Conservation (phyloP, 2,797 vertebrate genomes). For the Scolopax bukidnonensis region DNA sequence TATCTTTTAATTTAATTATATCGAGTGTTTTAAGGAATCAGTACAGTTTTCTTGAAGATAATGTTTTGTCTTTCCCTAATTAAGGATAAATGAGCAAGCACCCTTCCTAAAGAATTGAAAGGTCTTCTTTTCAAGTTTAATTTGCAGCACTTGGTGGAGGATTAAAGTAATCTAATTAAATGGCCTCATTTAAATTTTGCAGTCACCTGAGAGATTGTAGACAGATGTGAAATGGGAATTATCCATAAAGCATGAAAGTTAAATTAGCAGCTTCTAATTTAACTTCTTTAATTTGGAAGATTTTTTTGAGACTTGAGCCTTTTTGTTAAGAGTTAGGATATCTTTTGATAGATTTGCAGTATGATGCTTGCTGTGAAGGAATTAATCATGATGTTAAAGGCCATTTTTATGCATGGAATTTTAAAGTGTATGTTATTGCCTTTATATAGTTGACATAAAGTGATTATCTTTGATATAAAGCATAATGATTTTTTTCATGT, state of each 20-base stretch:
- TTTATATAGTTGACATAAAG: neutral
- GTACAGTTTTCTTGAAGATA: neutral
- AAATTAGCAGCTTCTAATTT: conserved; percentile 19
- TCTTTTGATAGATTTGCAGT: neutral
- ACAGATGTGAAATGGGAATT: conserved; percentile 38
- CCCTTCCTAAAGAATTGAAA: neutral
- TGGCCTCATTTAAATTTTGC: conserved; percentile 45
- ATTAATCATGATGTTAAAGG: neutral
- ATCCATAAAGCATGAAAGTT: conserved; percentile 6
- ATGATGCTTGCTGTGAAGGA: neutral
- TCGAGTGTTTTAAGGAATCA: neutral
- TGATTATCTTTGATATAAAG: neutral
- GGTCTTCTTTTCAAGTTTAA: conserved; percentile 16
- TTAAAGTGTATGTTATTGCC: neutral
- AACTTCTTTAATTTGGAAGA: neutral
- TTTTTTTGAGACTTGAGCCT: neutral
- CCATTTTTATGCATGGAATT: neutral
- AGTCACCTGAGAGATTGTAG: conserved; percentile 34
- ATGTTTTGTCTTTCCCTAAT: conserved; percentile 3
- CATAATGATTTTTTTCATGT: neutral
- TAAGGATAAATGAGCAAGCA: neutral
- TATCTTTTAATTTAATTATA: conserved; percentile 24
- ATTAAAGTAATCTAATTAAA: conserved; percentile 62
- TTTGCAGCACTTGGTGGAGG: conserved; percentile 26
- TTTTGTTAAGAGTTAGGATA: neutral